Base-by-base conservation (phyloP, 1,140 invertebrate genomes). In the Drosophila orena region DNA sequence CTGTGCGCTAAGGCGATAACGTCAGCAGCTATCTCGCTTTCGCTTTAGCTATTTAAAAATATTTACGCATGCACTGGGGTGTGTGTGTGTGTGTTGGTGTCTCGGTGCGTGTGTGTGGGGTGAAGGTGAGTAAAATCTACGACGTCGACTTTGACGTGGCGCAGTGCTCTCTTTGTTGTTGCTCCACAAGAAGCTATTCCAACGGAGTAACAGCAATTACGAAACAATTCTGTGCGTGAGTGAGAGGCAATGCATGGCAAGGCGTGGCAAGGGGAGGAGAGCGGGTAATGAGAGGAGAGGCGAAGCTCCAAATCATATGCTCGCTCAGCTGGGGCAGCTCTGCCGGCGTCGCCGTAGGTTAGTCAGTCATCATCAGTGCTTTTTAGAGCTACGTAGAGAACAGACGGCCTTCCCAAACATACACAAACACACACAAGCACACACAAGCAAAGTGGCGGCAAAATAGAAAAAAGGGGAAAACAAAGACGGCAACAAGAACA, bases 311-410 rank as follows among this genome's bases (percentile, higher is more conserved):
- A 58, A 74, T 62, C 60, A 57, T 56, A 75, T 58, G 73, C 66
- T 58, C 22, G 56, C 53, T 50, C 53, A 71, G 52, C 58, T 43
- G 43, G 22, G 60, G 34, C 47, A 50, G 47, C 35, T 38, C 64
- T 65, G 64, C 27, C 60, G 27, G 43, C 61, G 24, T 24, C 35
- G 60, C 27, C 53, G 77, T 37, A 47, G 61, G 46, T 83, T 83
- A 90, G 83, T 88, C 79, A 88, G 73, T 86, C 64, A 57, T 90
- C 56, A 65, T 77, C 71, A 69, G 69, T 80, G 72, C 79, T 88
- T 83, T 77, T 79, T 66, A 72, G 74, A 69, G 69, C 79, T 60
- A 72, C 70, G 54, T 71, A 73, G 38, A 73, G 44, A 74, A 54
- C 50, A 73, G 50, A 53, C 70, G 70, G 69, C 68, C 77, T 78